Percentiles rank a stretch among this genome's conserved stretches.
These are phyloP conservation scores for Oryzias woworae DNA, from an alignment of 2,113 vertebrate species.

Conservation along the genomic window DNA sequence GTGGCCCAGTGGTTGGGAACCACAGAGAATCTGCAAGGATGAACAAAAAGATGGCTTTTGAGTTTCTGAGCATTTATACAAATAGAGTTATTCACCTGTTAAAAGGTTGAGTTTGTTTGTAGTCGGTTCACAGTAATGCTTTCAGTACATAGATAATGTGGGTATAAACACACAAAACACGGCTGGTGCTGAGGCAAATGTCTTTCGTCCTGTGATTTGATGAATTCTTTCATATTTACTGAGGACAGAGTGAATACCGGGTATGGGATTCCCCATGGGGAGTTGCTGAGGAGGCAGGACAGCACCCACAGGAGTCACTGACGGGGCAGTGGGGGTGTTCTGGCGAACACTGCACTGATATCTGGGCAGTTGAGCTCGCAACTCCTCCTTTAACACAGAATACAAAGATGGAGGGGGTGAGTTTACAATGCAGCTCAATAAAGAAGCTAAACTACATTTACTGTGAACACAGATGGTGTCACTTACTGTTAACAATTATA, in stretches of 20 bases:
- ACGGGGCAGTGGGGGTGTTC: slow-evolving; percentile 78
- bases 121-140: background rate
- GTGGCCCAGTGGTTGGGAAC: no score
- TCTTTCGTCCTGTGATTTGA: no score
- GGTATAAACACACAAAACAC: background rate
- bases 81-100: no score
- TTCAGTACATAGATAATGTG: background rate
- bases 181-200: background rate
- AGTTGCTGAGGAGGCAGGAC: slow-evolving; percentile 88
- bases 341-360: slow-evolving; percentile 88
- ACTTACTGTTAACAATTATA: slow-evolving; percentile 62
- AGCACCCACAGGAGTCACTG: slow-evolving; percentile 83
- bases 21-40: no score
- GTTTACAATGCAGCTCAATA: background rate
- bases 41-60: no score
- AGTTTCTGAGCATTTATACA: no score
- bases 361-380: slow-evolving; percentile 88
- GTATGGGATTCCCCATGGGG: slow-evolving; percentile 85
- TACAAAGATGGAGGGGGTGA: background rate
- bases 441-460: background rate
- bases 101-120: no score
- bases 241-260: slow-evolving; percentile 37
- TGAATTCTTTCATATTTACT: no score
- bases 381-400: slow-evolving; percentile 83
- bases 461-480: background rate